Percentiles rank a stretch among this genome's conserved stretches.
Conservation (phyloP, 2,888 invertebrate genomes). For the Oconnorella tubifera region DNA sequence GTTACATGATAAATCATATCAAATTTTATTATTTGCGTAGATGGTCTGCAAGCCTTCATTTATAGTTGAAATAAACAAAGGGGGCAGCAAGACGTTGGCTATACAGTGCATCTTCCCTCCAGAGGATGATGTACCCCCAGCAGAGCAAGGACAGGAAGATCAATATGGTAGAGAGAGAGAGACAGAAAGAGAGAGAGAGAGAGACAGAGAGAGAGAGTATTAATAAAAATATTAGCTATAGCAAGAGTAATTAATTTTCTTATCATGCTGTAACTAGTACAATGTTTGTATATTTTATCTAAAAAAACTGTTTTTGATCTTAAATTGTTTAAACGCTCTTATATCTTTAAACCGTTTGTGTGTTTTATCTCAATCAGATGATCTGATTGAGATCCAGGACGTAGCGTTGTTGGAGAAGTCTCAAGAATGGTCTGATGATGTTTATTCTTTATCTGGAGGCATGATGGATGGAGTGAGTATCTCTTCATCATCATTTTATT, state of each 20-base stretch:
- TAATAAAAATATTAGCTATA: no score
- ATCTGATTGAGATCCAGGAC: conserved; percentile 73
- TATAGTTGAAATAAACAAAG: conserved; percentile 77
- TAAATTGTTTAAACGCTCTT: no score
- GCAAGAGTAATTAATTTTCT: no score
- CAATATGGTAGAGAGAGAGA: neutral
- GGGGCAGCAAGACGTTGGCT: conserved; percentile 69
- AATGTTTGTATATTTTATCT: no score
- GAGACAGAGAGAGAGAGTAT: no score
- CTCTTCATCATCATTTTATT: neutral
- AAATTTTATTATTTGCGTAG: no score
- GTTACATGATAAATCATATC: no score
- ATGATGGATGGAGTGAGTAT: conserved; percentile 84
- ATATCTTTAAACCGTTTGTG: no score
- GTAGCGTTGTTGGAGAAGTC: conserved; percentile 71
- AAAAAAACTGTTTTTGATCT: neutral
- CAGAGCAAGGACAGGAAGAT: neutral
- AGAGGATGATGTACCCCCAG: conserved; percentile 34
- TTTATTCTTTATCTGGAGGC: conserved; percentile 83
- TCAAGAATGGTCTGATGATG: conserved; percentile 81
- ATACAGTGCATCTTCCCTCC: conserved; percentile 78
- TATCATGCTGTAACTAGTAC: no score
- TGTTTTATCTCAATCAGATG: conserved; percentile 31
- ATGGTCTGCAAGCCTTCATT: conserved; percentile 90
- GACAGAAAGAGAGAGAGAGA: no score